Conservation (phyloP, 2,113 vertebrate genomes). For the Chaenogobius annularis region DNA sequence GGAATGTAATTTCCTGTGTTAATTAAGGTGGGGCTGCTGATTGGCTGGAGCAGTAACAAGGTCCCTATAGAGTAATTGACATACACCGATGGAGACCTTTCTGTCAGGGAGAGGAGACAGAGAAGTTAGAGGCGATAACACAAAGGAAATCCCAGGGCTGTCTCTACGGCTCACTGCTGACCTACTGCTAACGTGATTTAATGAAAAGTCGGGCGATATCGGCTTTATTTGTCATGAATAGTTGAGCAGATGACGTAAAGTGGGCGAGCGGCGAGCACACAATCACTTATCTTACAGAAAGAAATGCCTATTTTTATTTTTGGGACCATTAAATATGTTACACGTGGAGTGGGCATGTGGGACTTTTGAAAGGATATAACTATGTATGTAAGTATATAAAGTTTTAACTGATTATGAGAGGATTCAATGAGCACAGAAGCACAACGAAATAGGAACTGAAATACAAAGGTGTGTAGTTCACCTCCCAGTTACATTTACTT, state of each 20-base stretch:
- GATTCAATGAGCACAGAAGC: too few relatives aligned
- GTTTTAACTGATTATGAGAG: too few relatives aligned
- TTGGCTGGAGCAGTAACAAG: slow-evolving; percentile 57
- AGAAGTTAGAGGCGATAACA: slow-evolving; percentile 13
- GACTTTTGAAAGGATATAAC: not conserved
- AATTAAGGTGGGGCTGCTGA: slow-evolving; percentile 53
- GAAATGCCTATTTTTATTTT: too few relatives aligned
- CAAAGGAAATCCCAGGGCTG: slow-evolving; percentile 22
- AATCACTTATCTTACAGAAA: too few relatives aligned
- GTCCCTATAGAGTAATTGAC: slow-evolving; percentile 57
- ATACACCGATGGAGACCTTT: slow-evolving; percentile 50
- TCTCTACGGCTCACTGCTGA: not conserved
- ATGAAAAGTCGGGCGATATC: not conserved
- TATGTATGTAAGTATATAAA: too few relatives aligned
- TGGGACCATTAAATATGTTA: too few relatives aligned
- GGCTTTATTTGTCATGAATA: not conserved
- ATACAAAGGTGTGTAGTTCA: too few relatives aligned
- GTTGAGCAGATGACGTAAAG: not conserved
- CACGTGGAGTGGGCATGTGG: not conserved
- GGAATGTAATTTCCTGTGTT: slow-evolving; percentile 60
- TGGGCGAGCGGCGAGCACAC: not conserved
- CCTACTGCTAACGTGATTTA: not conserved
- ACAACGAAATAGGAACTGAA: too few relatives aligned
- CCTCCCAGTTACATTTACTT: too few relatives aligned
- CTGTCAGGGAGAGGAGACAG: slow-evolving; percentile 23